Evolutionary conservation across 2,113 vertebrate species (phyloP).

Genomic region (Vulpes lagopus): DNA sequence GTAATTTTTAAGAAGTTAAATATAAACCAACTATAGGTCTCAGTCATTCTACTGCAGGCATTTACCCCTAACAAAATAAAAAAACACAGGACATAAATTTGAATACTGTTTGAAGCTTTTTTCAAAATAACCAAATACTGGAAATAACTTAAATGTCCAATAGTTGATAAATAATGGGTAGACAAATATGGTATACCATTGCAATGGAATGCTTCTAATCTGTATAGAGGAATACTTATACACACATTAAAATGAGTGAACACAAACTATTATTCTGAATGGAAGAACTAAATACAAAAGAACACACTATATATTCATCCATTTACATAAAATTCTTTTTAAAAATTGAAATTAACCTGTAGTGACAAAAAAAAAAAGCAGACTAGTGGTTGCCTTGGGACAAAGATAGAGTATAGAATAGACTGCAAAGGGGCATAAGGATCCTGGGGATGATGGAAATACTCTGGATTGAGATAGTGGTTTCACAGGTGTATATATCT

Average conservation of each 20-base stretch:
- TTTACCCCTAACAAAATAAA: conserved; percentile 2
- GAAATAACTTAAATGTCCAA: background rate
- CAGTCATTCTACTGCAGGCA: background rate
- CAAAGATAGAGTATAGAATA: background rate
- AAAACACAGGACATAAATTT: background rate
- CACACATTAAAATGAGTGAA: background rate
- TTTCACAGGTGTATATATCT: background rate
- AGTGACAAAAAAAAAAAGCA: background rate
- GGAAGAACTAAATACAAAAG: background rate
- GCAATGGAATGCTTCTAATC: background rate
- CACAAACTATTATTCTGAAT: background rate
- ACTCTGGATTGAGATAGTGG: background rate
- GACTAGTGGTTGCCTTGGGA: background rate
- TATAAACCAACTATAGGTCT: background rate
- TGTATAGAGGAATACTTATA: background rate
- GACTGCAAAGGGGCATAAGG: background rate
- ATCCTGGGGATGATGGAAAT: background rate
- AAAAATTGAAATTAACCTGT: background rate
- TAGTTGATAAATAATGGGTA: background rate
- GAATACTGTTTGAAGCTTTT: background rate
- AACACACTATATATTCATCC: background rate
- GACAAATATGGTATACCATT: background rate
- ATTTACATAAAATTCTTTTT: background rate
- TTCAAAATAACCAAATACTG: background rate
- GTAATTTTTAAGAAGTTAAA: conserved; percentile 6